Percentiles rank a stretch among this genome's conserved stretches.
phyloP scores from a whole-genome alignment of 1,140 invertebrate genomes.

The Kradibia gibbosae region DNA sequence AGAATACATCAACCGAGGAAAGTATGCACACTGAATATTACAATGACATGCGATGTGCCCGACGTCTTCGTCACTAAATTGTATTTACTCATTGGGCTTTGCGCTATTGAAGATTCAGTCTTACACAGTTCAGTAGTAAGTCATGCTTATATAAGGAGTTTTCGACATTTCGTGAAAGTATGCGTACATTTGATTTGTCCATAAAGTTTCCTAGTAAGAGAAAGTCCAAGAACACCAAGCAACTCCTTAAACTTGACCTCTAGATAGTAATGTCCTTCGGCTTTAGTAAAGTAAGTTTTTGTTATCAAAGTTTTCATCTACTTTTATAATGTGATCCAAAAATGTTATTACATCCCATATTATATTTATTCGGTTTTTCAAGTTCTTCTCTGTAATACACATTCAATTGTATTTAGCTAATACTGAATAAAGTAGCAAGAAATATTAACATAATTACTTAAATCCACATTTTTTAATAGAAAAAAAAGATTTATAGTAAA shows the following conservation, averaged over 20 bases:
- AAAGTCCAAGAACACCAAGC: conserved; percentile 39
- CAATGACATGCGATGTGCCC: not conserved
- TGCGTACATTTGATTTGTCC: conserved; percentile 32
- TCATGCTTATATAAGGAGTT: not conserved
- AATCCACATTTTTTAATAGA: too few relatives aligned
- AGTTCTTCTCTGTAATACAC: conserved; percentile 14
- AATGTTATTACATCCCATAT: conserved; percentile 45
- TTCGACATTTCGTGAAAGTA: not conserved
- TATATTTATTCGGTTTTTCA: conserved; percentile 29
- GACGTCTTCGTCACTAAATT: not conserved
- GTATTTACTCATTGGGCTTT: conserved; percentile 20
- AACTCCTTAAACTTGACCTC: conserved; percentile 51
- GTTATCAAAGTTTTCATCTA: conserved; percentile 44
- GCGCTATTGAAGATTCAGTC: not conserved
- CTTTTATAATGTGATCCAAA: conserved; percentile 40
- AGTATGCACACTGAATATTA: not conserved
- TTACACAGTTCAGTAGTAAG: not conserved
- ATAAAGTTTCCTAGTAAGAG: conserved; percentile 38
- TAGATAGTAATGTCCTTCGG: conserved; percentile 27
- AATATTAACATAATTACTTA: conserved; percentile 19
- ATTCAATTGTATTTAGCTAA: conserved; percentile 2
- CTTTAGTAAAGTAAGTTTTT: conserved; percentile 44
- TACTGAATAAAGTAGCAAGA: not conserved
- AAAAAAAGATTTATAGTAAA: not conserved
- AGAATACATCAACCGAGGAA: not conserved